Evolutionary conservation across 2,113 vertebrate species (phyloP), one percentile per base, ranked within the genome.

Genomic region (Sylvilagus bachmani): DNA sequence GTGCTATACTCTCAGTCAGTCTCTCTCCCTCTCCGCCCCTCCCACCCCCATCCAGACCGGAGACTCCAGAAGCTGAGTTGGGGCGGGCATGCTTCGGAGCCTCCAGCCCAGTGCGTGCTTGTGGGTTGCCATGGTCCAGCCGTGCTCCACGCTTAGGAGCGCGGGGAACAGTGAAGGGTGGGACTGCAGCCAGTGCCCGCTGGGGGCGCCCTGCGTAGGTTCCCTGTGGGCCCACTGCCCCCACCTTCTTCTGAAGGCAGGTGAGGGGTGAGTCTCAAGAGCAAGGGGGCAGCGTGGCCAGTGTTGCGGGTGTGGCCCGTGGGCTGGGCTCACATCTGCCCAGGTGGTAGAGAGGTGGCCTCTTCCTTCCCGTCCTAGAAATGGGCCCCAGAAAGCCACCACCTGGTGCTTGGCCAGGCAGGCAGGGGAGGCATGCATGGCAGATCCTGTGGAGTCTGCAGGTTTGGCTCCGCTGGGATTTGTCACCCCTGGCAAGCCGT

Each of bases 401-500:
- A 31, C 62, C 10, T 49, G 87, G 58, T 10, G 3, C n/a, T 36
- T 36, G 58, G 53, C 31, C 9, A 22, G 73, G 93, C 93, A 86
- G 83, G 6, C 12, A 77, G 90, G 74, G 69, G 95, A 95, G 94
- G 96, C 80, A 29, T 89, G 86, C 31, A 12, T 53, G 0, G 8
- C 1, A 95, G 69, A 67, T 4, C 25, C 79, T 98, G 95, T 93
- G 6, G 44, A 97, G 74, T 53, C 17, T 86, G 84, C 93, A 97
- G 49, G 51, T 87, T 98, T 96, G 94, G 71, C 93, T 95, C 55
- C 22, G 69, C 88, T 49, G 91, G 91, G 94, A 95, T 98, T 96
- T 97, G 93, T 98, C 97, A 97, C 31, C 44, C 44, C 91, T 98
- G 97, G 97, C 96, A 94, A 88, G 79, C 33, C 69, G 91, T 97